Evolutionary conservation across 2,113 vertebrate genomes (phyloP).

Genomic region (Danionella cerebrum): DNA sequence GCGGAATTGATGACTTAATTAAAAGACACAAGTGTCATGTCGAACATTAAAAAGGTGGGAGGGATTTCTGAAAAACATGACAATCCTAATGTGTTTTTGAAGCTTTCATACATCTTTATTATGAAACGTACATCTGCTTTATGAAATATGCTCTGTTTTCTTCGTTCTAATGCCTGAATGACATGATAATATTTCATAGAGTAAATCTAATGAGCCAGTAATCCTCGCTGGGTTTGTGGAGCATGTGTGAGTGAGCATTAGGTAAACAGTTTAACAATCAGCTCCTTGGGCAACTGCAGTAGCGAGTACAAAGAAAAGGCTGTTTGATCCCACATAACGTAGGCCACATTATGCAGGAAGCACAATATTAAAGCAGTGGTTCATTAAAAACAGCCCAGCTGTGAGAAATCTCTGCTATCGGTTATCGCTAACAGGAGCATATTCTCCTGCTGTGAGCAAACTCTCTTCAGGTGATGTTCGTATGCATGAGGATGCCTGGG

Average conservation of each 20-base stretch:
- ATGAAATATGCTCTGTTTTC: neutral
- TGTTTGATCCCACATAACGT: neutral
- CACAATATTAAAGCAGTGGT: neutral
- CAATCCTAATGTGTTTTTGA: neutral
- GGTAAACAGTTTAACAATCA: neutral
- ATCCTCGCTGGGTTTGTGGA: neutral
- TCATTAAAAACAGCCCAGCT: conserved; percentile 12
- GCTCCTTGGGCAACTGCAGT: neutral
- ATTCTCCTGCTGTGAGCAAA: neutral
- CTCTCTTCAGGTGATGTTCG: neutral
- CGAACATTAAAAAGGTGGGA: neutral
- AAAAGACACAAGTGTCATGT: neutral
- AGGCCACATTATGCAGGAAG: neutral
- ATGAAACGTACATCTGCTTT: neutral
- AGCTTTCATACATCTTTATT: neutral
- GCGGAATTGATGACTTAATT: neutral
- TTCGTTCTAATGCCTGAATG: neutral
- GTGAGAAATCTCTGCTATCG: neutral
- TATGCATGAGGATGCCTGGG: too few species aligned
- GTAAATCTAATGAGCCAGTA: neutral
- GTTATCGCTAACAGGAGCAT: too few species aligned
- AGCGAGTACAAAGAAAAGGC: neutral
- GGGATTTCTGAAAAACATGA: neutral
- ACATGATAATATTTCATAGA: neutral
- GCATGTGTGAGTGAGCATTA: neutral